Evolutionary conservation across 1,140 invertebrate species (phyloP), one percentile per base, ranked within the genome.

Genomic region (Neodiprion pinetum): DNA sequence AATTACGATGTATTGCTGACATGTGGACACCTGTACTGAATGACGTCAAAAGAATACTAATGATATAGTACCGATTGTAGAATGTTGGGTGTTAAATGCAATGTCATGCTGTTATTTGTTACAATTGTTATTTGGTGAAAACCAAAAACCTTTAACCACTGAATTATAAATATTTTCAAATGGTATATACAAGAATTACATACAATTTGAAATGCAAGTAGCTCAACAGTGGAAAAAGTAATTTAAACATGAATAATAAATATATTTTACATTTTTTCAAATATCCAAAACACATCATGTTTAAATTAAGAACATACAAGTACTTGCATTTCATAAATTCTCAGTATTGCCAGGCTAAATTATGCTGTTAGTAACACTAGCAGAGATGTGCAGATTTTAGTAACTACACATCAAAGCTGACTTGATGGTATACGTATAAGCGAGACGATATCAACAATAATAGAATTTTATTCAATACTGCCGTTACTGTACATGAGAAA

Each of bases 101-200:
- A 40, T 40, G 83, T 86, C 87, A 87, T 88, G 86, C 87, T 87
- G 85, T 87, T 86, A 88, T 82, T 84, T 81, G 85, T 80, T 77
- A 69, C 67, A 61, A 61, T 61, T 12, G 53, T 61, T 61, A 61
- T 61, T 61, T 61, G 53, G 8, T 17, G n/a, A 71, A 40, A 71
- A 71, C 21, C n/a, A 17, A 8, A 71, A 50, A 23, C 14, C 14
- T 9, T 53, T 53, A 14, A 49, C 70, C 70, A 48, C 12, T 12
- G 12, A 23, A 61, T 12, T 17, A 61, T 61, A 61, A 17, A 47
- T 77, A 77, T 77, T 77, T 75, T 79, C 72, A 80, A 79, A 80
- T 81, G 68, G 76, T 80, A 71, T 77, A 84, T 84, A 86, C 80
- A 85, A 75, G 78, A 79, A 70, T 84, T 82, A 82, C 85, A 75